A percentile compares a stretch with the other conserved stretches of the same genome.
Evolutionary conservation across 2,113 vertebrate genomes (phyloP).

Genomic region (Poicephalus gulielmi): DNA sequence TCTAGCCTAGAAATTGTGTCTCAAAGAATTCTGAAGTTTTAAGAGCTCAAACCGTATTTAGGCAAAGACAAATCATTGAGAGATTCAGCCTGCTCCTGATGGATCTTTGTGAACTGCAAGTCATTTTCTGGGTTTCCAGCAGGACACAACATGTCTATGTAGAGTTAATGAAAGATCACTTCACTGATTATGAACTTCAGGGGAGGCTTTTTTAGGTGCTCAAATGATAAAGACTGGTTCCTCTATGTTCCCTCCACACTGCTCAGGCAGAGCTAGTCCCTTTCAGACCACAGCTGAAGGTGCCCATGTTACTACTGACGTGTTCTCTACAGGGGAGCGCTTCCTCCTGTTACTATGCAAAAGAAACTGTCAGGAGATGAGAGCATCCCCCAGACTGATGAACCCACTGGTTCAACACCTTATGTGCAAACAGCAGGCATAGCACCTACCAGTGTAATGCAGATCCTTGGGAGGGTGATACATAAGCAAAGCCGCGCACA

Average conservation of each 20-base stretch:
- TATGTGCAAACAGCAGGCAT: too few relatives aligned
- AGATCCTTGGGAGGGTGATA: too few relatives aligned
- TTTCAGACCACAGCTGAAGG: not conserved
- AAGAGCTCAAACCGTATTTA: not conserved
- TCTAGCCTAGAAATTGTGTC: not conserved
- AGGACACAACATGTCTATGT: accelerated
- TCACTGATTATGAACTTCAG: accelerated
- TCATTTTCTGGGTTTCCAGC: not conserved
- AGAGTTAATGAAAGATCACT: not conserved
- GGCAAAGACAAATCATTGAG: not conserved
- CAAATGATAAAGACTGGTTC: not conserved
- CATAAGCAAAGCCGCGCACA: accelerated
- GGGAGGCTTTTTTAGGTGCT: not conserved
- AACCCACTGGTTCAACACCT: not conserved
- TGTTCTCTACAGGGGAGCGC: not conserved
- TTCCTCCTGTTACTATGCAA: accelerated
- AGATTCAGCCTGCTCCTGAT: not conserved
- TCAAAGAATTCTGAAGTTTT: not conserved
- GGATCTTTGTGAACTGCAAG: not conserved
- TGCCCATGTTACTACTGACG: accelerated
- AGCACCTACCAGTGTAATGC: not conserved
- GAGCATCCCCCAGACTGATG: not conserved
- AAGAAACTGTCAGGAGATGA: not conserved
- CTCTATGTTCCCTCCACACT: not conserved
- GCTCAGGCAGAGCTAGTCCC: accelerated